Conservation (phyloP, 2,113 vertebrate species). For the Cyprinodon tularosa region DNA sequence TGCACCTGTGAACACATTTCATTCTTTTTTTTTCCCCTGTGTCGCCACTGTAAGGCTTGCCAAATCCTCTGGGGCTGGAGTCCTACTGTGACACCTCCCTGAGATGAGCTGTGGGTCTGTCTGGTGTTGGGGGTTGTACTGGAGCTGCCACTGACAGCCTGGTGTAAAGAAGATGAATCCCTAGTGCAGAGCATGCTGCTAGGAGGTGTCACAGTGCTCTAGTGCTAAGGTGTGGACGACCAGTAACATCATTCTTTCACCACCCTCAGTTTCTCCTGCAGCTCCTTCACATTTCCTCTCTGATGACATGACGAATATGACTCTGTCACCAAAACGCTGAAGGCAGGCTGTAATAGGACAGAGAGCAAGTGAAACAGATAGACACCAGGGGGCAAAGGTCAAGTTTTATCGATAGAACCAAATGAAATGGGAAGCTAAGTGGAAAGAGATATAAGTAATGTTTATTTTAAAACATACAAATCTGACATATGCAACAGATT, state of each 20-base stretch:
- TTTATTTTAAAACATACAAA: conserved; percentile 44
- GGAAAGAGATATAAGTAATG: conserved; percentile 16
- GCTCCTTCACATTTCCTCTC: conserved; percentile 60
- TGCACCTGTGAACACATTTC: conserved; percentile 51
- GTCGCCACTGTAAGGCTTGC: conserved; percentile 10
- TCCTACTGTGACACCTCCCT: conserved; percentile 40
- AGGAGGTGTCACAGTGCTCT: conserved; percentile 57
- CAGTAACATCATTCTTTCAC: conserved; percentile 64
- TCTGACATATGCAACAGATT: conserved; percentile 50
- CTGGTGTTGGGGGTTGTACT: conserved; percentile 30
- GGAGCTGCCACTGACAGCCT: conserved; percentile 59
- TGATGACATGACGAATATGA: conserved; percentile 75
- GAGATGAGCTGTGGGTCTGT: conserved; percentile 37
- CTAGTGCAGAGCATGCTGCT: conserved; percentile 35
- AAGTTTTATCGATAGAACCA: conserved; percentile 31
- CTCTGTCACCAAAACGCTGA: conserved; percentile 56
- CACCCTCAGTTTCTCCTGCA: conserved; percentile 48
- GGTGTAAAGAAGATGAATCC: conserved; percentile 74
- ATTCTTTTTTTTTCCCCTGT: conserved; percentile 2
- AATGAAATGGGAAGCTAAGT: conserved; percentile 23
- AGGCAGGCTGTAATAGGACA: conserved; percentile 39
- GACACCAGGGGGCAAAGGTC: conserved; percentile 47
- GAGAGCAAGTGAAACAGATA: conserved; percentile 42
- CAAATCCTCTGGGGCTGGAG: conserved; percentile 17
- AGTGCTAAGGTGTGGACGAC: conserved; percentile 37